Evolutionary conservation across 2,797 vertebrate genomes (phyloP).

Genomic region (Natrix natrix): DNA sequence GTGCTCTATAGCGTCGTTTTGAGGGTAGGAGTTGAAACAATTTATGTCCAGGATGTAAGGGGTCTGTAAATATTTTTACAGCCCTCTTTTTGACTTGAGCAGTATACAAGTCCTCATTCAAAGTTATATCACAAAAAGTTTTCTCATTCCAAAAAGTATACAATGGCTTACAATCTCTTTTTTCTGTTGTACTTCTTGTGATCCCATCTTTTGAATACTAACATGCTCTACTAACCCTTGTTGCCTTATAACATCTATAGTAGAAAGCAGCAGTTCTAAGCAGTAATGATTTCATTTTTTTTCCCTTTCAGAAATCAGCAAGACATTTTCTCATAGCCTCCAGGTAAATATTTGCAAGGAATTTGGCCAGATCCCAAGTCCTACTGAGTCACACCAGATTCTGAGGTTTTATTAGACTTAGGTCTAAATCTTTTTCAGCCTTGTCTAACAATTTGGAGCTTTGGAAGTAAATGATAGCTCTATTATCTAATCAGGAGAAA

Average conservation of each 20-base stretch:
- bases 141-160: slow-evolving; percentile 61
- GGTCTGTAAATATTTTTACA: no score
- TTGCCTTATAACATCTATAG: background rate
- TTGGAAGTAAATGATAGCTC: background rate
- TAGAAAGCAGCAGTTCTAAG: background rate
- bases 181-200: background rate
- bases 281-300: background rate
- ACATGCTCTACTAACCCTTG: no score
- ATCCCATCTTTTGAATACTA: background rate
- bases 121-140: slow-evolving; percentile 64
- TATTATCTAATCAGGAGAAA: background rate
- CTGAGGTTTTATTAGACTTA: background rate
- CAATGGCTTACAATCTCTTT: slow-evolving; percentile 47
- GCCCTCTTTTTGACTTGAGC: no score
- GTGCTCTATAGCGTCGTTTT: no score
- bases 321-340: background rate
- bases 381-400: background rate
- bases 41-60: no score
- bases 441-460: background rate
- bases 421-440: background rate
- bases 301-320: background rate
- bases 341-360: background rate
- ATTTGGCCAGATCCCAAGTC: background rate
- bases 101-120: slow-evolving; percentile 14
- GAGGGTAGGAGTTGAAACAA: no score